Percentiles rank a stretch among this genome's conserved stretches.
These are phyloP conservation scores for Pholis gunnellus DNA, from an alignment of 2,113 vertebrate species.

Conservation along the genomic window DNA sequence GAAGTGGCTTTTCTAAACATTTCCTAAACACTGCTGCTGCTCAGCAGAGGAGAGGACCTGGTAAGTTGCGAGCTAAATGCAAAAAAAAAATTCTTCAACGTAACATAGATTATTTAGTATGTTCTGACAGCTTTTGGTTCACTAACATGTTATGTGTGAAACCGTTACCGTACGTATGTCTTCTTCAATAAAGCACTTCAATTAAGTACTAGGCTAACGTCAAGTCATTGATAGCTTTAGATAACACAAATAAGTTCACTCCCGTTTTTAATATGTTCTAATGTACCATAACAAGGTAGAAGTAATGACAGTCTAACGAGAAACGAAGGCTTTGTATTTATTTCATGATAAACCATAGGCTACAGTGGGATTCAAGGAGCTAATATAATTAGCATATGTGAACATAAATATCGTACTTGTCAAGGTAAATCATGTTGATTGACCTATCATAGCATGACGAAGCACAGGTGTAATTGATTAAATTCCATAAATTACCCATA, in stretches of 20 bases:
- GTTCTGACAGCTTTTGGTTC: not conserved
- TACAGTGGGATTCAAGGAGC: too few species aligned
- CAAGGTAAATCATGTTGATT: not conserved
- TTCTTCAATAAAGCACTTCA: not conserved
- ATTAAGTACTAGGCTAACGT: not conserved
- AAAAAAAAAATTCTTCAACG: not conserved
- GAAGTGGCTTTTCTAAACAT: slow-evolving; percentile 42
- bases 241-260: not conserved
- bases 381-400: not conserved
- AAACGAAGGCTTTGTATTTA: not conserved
- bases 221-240: not conserved
- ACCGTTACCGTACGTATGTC: not conserved
- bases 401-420: not conserved
- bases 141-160: not conserved
- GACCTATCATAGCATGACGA: not conserved
- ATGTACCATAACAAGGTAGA: not conserved
- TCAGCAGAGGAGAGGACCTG: not conserved
- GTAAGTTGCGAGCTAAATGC: slow-evolving; percentile 28
- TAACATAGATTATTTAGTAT: not conserved
- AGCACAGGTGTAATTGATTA: not conserved
- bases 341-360: not conserved
- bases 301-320: not conserved
- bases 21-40: slow-evolving; percentile 20
- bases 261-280: not conserved
- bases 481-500: not conserved